Evolutionary conservation across 2,888 invertebrate species (phyloP).

Genomic region (Eumacrocentrus americanus): DNA sequence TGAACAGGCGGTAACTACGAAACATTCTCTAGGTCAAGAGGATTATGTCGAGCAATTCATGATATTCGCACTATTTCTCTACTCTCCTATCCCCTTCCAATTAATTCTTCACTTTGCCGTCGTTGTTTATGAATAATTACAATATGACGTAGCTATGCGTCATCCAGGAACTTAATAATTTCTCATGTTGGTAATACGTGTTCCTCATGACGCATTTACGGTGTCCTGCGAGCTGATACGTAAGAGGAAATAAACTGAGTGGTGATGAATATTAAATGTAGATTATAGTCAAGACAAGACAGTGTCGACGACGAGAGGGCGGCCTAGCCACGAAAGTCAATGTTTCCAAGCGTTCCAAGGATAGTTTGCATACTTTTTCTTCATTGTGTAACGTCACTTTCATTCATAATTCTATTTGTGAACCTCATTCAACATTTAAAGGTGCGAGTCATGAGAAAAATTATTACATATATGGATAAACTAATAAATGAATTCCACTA

Average conservation of each 20-base stretch:
- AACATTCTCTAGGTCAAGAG: conserved; percentile 4
- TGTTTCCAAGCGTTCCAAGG: neutral
- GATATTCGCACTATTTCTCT: neutral
- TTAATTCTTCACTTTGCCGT: neutral
- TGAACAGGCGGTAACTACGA: conserved; percentile 21
- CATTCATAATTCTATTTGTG: conserved; percentile 22
- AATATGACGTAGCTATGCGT: too few species aligned
- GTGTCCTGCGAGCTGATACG: neutral
- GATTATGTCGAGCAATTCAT: neutral
- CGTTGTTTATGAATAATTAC: neutral
- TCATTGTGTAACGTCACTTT: conserved; percentile 13
- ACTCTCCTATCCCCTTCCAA: neutral
- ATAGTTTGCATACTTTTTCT: conserved; percentile 1
- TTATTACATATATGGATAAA: too few species aligned
- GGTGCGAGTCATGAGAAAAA: neutral
- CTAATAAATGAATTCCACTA: too few species aligned
- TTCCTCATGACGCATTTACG: too few species aligned
- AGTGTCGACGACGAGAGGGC: neutral
- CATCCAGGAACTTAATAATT: too few species aligned
- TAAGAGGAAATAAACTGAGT: neutral
- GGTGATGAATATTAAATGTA: conserved; percentile 17
- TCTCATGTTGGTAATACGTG: too few species aligned
- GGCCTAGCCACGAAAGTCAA: neutral
- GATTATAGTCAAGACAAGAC: conserved; percentile 9
- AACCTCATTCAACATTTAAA: conserved; percentile 14